Conservation (phyloP, 2,797 vertebrate species). For the Spinus olivaceus region DNA sequence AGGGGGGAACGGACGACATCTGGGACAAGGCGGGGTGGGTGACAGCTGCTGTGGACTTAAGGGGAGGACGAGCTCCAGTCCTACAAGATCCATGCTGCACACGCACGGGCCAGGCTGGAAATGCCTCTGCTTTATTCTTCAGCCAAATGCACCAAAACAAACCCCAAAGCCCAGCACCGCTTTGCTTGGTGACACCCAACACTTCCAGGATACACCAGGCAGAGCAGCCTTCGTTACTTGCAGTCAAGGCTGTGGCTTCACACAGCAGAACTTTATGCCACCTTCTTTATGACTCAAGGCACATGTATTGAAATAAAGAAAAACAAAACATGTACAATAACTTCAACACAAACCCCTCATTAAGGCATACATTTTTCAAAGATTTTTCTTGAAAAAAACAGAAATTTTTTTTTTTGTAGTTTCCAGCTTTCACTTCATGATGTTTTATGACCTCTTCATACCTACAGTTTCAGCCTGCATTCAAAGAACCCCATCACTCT, state of each 20-base stretch:
- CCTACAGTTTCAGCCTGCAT: background rate
- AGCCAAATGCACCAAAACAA: background rate
- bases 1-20: too few relatives aligned
- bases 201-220: background rate
- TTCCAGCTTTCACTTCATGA: constrained; percentile 16
- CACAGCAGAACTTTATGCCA: rapidly evolving
- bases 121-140: background rate
- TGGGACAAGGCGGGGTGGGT: too few relatives aligned
- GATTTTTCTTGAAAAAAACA: background rate
- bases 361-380: background rate
- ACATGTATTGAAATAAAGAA: background rate
- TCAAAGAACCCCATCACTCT: rapidly evolving
- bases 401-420: rapidly evolving
- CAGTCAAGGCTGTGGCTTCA: background rate
- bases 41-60: background rate
- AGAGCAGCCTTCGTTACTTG: background rate
- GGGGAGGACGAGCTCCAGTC: rapidly evolving
- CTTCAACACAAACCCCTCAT: background rate
- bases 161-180: background rate
- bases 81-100: rapidly evolving
- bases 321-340: background rate
- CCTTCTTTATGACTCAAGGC: background rate
- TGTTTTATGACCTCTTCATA: background rate
- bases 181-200: rapidly evolving
- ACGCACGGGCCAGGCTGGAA: background rate